Base-by-base conservation (phyloP, 2,888 invertebrate species). In the Aporophyla nigra region DNA sequence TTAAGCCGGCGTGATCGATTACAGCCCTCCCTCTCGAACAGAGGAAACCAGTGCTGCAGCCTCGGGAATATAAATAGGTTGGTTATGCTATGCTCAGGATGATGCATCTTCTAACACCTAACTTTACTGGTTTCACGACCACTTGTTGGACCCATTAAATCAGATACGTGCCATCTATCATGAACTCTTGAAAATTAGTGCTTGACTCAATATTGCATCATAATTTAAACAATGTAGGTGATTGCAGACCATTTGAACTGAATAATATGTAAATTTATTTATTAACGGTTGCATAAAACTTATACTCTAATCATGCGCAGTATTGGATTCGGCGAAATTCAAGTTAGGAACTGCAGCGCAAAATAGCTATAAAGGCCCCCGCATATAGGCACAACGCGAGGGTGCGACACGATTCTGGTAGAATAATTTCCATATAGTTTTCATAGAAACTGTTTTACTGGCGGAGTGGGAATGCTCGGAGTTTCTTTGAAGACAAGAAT, bases 121-220 rank as follows among this genome's bases (percentile, higher is more conserved):
- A 21, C 40, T 5, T 51, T n/a, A 14, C 4, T 6, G 0, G 6
- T 59, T 53, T 61, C 27, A 61, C n/a, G n/a, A n/a, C n/a, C n/a
- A n/a, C n/a, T n/a, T n/a, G n/a, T n/a, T n/a, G 19, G n/a, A 27
- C 6, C 0, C n/a, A 24, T 27, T 27, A 27, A 68, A 54, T 9
- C 12, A 53, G 10, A 24, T 75, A 40, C 56, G 49, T 76, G 62
- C 62, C 21, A 56, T 63, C 16, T 9, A 54, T 56, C 76, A 76
- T 27, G 56, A n/a, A 43, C 10, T 43, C 43, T 43, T 43, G 43
- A 43, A 58, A 65, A 19, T 3, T 5, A 19, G 2, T 63, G 19
- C 40, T 46, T 51, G 51, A 71, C 3, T 51, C 24, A 71, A 5
- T 16, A 51, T 71, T 65, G 16, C 51, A 65, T 10, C 10, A 65